Conservation (phyloP, 2,888 invertebrate genomes). For the Athrips mouffetella region DNA sequence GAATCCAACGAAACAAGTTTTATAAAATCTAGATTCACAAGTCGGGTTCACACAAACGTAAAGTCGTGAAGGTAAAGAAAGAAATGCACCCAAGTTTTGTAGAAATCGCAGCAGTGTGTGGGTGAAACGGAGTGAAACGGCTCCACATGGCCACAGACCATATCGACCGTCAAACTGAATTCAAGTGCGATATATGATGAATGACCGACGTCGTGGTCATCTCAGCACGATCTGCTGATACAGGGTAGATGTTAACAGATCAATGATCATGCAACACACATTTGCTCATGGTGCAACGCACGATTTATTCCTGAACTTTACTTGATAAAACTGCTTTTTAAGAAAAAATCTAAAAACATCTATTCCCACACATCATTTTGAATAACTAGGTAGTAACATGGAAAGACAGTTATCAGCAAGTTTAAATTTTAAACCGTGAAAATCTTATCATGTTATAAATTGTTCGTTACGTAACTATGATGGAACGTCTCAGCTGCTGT, state of each 20-base stretch:
- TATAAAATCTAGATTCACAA: conserved; percentile 9
- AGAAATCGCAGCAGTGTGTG: conserved; percentile 55
- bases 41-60: conserved; percentile 20
- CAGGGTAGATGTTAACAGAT: background rate
- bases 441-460: background rate
- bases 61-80: conserved; percentile 45
- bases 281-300: background rate
- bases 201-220: conserved; percentile 34
- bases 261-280: too few species aligned
- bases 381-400: too few species aligned
- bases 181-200: conserved; percentile 47
- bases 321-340: too few species aligned
- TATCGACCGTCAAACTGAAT: conserved; percentile 69
- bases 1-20: background rate
- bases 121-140: conserved; percentile 68
- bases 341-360: too few species aligned
- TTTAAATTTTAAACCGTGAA: background rate
- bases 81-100: conserved; percentile 47
- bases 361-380: too few species aligned
- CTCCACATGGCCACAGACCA: conserved; percentile 60
- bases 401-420: too few species aligned
- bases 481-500: conserved; percentile 8
- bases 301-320: background rate
- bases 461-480: background rate
- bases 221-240: background rate